Percentiles rank a stretch among this genome's conserved stretches.
phyloP scores from a whole-genome alignment of 2,888 invertebrate genomes.

The Pammene fasciana region DNA sequence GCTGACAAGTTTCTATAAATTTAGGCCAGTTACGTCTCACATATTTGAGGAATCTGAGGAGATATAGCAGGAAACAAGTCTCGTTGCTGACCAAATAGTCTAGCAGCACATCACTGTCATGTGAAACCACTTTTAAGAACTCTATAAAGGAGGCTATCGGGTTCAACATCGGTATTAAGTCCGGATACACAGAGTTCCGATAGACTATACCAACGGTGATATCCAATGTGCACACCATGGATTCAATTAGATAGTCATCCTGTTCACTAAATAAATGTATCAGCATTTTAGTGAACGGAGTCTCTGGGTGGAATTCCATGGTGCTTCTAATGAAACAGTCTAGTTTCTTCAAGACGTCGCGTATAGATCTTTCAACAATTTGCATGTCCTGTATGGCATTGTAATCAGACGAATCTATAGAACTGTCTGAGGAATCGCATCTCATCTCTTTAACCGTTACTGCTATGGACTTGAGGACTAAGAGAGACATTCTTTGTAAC shows the following conservation, averaged over 20 bases:
- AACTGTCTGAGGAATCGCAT: conserved; percentile 93
- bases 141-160: conserved; percentile 94
- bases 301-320: conserved; percentile 93
- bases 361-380: conserved; percentile 92
- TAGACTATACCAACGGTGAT: conserved; percentile 93
- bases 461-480: conserved; percentile 94
- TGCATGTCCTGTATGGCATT: conserved; percentile 95
- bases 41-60: conserved; percentile 92
- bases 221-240: conserved; percentile 95
- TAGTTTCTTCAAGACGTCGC: conserved; percentile 91
- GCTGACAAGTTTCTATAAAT: conserved; percentile 90
- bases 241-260: conserved; percentile 95
- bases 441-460: conserved; percentile 95
- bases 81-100: conserved; percentile 95
- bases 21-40: conserved; percentile 92
- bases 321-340: conserved; percentile 92
- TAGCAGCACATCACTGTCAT: conserved; percentile 90
- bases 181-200: conserved; percentile 90
- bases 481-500: conserved; percentile 92
- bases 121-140: conserved; percentile 91
- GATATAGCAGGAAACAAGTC: conserved; percentile 93
- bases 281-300: conserved; percentile 93
- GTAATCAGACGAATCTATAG: conserved; percentile 92
- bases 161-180: conserved; percentile 91
- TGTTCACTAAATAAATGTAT: conserved; percentile 95